Percentiles rank a stretch among this genome's conserved stretches.
phyloP scores from a whole-genome alignment of 2,113 vertebrate species.

The Amphiprion ocellaris region DNA sequence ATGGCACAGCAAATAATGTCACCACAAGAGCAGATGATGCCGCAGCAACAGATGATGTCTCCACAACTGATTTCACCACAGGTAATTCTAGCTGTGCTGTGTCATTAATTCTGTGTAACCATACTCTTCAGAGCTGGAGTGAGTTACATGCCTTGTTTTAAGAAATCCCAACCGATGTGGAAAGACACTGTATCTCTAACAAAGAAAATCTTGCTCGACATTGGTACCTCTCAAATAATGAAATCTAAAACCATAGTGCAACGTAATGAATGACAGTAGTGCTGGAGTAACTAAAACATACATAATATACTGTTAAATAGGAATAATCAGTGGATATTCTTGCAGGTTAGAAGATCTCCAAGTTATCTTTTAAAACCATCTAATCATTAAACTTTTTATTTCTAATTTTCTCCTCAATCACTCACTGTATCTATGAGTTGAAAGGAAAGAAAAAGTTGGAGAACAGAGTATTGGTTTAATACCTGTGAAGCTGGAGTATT shows the following conservation, averaged over 20 bases:
- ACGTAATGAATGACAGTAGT: background rate
- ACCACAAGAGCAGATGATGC: slow-evolving; percentile 50
- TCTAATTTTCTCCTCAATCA: too few relatives aligned
- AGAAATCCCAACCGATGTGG: background rate
- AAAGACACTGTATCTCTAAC: background rate
- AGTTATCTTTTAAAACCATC: too few relatives aligned
- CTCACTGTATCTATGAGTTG: too few relatives aligned
- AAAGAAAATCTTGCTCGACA: background rate
- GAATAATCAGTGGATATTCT: background rate
- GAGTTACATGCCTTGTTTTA: background rate
- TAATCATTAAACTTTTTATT: background rate
- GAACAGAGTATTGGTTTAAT: too few relatives aligned
- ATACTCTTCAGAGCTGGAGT: background rate
- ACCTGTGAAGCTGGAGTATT: too few relatives aligned
- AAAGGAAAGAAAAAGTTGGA: too few relatives aligned
- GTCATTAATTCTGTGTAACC: slow-evolving; percentile 10
- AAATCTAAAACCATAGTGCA: background rate
- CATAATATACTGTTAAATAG: background rate
- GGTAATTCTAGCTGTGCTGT: slow-evolving; percentile 53
- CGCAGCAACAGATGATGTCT: slow-evolving; percentile 43
- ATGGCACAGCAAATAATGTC: slow-evolving; percentile 40
- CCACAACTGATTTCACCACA: slow-evolving; percentile 56
- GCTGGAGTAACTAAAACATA: background rate
- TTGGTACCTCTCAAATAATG: background rate
- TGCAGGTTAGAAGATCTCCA: background rate